Evolutionary conservation across 2,113 vertebrate genomes (phyloP), one percentile per base, ranked within the genome.

Genomic region (Plecturocebus donacophilus): DNA sequence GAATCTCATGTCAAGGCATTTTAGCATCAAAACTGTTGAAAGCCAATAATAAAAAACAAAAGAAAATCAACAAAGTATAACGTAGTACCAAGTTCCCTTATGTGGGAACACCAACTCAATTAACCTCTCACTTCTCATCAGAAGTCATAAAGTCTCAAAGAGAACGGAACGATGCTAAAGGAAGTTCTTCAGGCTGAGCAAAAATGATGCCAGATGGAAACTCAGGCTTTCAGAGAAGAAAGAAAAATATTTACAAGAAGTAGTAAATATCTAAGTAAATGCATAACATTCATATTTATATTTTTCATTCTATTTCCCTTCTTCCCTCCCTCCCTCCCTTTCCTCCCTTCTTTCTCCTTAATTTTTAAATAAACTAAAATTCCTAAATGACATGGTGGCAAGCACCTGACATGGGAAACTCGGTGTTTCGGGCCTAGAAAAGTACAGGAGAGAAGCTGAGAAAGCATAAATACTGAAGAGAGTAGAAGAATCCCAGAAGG

Each of bases 131-230:
- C 21, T 83, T 81, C 75, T 87, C 35, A 8, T 14, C 32, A 87
- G 47, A 73, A 86, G 83, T 40, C 45, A 2, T 23, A 47, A 6
- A 23, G 6, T 52, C 40, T 91, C 66, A 19, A 61, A 86, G 81
- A 47, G 49, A 80, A 47, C 8, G 21, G 77, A 87, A 21, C 23
- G 20, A 19, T 66, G 45, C 71, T 85, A 52, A 71, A 91, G 52
- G 61, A 84, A 82, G 16, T 84, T 80, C 64, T 85, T 91, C 49
- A 82, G 84, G 52, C 81, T 61, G 17, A 89, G n/a, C 49, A 79
- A 21, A 86, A 94, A 84, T 92, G 61, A 82, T 66, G 81, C 27
- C 82, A 86, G 87, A 64, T 93, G 12, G 90, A 93, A 96, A 90
- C 30, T 68, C 47, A 77, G 71, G 76, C 64, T 93, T 71, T 80